Base-by-base conservation (phyloP, 2,888 invertebrate species). In the Subacronicta megacephala region DNA sequence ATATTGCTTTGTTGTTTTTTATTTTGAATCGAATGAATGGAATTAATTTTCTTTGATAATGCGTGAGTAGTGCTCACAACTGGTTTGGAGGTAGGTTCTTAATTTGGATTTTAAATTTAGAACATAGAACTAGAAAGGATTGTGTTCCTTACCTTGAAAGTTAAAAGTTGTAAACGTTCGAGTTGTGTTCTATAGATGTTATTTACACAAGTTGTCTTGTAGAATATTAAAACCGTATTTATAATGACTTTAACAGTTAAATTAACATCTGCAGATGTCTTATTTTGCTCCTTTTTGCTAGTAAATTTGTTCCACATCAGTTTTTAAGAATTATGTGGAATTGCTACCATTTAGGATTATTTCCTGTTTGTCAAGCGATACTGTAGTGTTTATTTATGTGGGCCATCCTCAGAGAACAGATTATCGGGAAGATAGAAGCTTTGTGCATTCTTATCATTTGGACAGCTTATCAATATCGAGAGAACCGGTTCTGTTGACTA, bases 1-100 rank as follows among this genome's bases (percentile, higher is more conserved):
- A 56, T 70, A 66, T 68, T 72, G 72, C 77, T 73, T 73, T 73
- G 68, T 69, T 75, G 43, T 75, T 68, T 69, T 73, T 80, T 78
- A 71, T 77, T 78, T 75, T 70, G 68, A 59, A 53, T 60, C 59
- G 62, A 64, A 61, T 60, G 52, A 52, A 62, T 62, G 52, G 47
- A 51, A 67, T 64, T 55, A 51, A 68, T 67, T 64, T 57, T 63
- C 47, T 59, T 49, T 52, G 55, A 53, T 60, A 62, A 50, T 62
- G 26, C 23, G 29, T 18, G 35, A 18, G 26, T 35, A 16, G 9
- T 37, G 35, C 49, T 51, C 10, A 13, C 41, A n/a, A 10, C 12
- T 40, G 13, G 35, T 60, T 51, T 46, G 3, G 18, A 31, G 35
- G 31, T 7, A 33, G 35, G 31, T 7, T 26, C 35, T 38, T 40